These are phyloP conservation scores for Gymnocephalus cernua DNA, from an alignment of 2,113 vertebrate genomes.

Conservation along the genomic window DNA sequence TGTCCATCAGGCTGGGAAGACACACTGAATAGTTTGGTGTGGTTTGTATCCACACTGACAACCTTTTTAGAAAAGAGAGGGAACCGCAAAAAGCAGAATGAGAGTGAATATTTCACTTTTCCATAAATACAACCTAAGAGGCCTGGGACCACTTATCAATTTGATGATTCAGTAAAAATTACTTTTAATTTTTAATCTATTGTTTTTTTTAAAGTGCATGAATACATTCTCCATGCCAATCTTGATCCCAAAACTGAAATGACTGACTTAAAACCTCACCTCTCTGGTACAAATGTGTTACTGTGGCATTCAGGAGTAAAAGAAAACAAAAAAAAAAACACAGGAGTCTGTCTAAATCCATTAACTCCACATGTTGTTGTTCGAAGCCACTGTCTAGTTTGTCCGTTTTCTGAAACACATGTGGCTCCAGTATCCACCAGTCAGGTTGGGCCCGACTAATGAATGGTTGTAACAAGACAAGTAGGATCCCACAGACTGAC, in stretches of 20 bases:
- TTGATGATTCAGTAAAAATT: neutral
- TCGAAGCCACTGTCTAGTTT: neutral
- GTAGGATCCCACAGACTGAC: conserved; percentile 30
- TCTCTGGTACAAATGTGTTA: neutral
- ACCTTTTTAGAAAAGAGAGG: neutral
- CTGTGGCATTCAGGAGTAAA: neutral
- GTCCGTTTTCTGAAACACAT: conserved; percentile 25
- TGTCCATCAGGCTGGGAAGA: neutral
- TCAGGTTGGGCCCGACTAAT: conserved; percentile 11
- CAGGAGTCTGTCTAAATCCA: neutral
- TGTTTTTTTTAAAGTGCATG: too few species aligned
- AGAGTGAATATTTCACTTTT: neutral
- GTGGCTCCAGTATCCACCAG: conserved; percentile 3
- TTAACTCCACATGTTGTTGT: neutral
- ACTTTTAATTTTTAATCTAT: neutral
- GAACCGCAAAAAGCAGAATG: neutral
- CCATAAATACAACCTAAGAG: neutral
- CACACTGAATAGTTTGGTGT: neutral
- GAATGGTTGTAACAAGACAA: conserved; percentile 34
- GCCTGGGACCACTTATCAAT: too few species aligned
- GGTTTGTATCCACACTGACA: neutral
- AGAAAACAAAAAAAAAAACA: neutral
- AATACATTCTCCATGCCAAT: neutral
- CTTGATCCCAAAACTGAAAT: neutral
- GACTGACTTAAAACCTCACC: neutral